These are phyloP conservation scores for Tetramorium bicarinatum DNA, from an alignment of 2,888 invertebrate species.

Conservation along the genomic window DNA sequence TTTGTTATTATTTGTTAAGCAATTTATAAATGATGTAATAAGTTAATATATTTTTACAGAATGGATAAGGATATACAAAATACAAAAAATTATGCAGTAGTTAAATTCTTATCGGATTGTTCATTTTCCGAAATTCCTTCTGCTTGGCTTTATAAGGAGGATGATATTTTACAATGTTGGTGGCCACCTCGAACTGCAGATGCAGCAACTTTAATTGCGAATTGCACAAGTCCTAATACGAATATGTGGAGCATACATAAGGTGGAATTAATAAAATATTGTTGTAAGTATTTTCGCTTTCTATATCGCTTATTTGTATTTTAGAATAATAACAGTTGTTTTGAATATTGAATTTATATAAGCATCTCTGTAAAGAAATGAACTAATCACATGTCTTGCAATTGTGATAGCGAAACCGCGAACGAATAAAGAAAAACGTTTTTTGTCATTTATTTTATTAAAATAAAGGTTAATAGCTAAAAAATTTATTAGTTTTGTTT, in stretches of 20 bases:
- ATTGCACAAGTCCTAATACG: neutral
- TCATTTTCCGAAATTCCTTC: conserved; percentile 19
- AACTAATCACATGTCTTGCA: too few species aligned
- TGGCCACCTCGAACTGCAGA: conserved; percentile 16
- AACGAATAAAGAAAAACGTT: too few species aligned
- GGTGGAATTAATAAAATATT: conserved; percentile 1
- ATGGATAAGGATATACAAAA: neutral
- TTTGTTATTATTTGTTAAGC: too few species aligned
- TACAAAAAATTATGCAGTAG: neutral
- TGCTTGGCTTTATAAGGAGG: neutral
- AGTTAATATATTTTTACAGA: neutral
- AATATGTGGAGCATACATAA: neutral
- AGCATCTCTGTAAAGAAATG: neutral
- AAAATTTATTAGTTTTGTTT: too few species aligned
- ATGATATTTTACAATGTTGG: neutral
- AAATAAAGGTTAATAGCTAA: too few species aligned
- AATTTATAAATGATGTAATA: too few species aligned
- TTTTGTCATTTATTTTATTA: too few species aligned
- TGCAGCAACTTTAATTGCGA: neutral
- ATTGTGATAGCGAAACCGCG: too few species aligned
- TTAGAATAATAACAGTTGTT: neutral
- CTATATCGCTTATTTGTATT: neutral
- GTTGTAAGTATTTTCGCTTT: conserved; percentile 10
- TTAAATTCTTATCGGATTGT: neutral
- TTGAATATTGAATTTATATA: neutral